Evolutionary conservation across 2,113 vertebrate genomes (phyloP).

Genomic region (Rynchops niger): DNA sequence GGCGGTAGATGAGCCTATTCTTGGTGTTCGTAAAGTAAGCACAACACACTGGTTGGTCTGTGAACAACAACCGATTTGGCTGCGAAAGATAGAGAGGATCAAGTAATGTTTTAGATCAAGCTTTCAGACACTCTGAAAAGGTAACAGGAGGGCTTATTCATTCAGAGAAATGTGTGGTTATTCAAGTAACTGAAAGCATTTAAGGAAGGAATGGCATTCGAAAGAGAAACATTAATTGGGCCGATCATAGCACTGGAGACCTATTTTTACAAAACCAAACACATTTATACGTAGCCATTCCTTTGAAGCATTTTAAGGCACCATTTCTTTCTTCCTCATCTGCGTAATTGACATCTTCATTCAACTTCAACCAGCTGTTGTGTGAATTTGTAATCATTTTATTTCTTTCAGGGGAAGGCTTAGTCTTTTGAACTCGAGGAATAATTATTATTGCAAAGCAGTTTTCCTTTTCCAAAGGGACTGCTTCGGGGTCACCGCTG

Average conservation of each 20-base stretch:
- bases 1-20: neutral
- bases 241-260: neutral
- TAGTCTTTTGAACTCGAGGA: conserved; percentile 68
- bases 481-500: conserved; percentile 38
- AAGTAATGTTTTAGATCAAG: neutral
- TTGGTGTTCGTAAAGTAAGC: neutral
- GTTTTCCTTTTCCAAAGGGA: conserved; percentile 53
- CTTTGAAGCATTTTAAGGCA: conserved; percentile 40
- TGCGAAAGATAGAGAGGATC: neutral
- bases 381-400: conserved; percentile 46
- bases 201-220: neutral
- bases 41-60: neutral
- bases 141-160: conserved; percentile 10
- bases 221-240: conserved; percentile 36
- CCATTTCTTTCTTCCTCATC: conserved; percentile 57
- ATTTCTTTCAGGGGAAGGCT: conserved; percentile 36
- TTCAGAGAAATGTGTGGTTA: neutral
- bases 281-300: neutral
- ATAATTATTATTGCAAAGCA: conserved; percentile 69
- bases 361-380: conserved; percentile 54
- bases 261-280: conserved; percentile 40
- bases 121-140: conserved; percentile 30
- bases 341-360: conserved; percentile 52
- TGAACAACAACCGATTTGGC: neutral
- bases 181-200: conserved; percentile 35